Conservation (phyloP, 2,797 vertebrate genomes). For the Poliocrania exsul region DNA sequence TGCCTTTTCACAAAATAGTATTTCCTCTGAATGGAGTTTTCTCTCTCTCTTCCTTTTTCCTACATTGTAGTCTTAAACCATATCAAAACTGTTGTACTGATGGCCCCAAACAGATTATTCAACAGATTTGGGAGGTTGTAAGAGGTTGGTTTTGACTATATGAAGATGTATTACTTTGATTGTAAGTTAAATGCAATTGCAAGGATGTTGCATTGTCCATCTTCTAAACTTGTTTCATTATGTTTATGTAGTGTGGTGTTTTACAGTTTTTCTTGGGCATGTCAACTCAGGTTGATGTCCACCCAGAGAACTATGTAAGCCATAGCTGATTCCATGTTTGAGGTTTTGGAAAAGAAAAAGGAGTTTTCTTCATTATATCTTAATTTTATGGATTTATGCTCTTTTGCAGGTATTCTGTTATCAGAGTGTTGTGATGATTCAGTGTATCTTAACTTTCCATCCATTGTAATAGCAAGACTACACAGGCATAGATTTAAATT, state of each 20-base stretch:
- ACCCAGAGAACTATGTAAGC: neutral
- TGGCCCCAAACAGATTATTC: neutral
- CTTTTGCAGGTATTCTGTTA: neutral
- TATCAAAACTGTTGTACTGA: neutral
- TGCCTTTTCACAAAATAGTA: neutral
- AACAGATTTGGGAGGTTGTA: neutral
- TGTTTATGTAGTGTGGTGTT: neutral
- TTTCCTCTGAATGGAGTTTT: neutral
- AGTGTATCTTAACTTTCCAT: neutral
- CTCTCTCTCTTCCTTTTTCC: neutral
- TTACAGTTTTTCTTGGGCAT: neutral
- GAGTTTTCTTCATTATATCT: neutral
- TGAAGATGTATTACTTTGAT: neutral
- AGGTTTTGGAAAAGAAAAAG: neutral
- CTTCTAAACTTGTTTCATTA: neutral
- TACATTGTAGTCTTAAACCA: neutral
- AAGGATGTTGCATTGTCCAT: neutral
- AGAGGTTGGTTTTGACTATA: neutral
- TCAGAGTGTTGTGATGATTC: neutral
- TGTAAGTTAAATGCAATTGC: neutral
- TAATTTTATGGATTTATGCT: neutral
- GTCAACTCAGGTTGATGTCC: neutral
- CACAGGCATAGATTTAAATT: neutral
- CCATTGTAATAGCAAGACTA: neutral
- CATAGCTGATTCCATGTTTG: neutral